Evolutionary conservation across 2,888 invertebrate genomes (phyloP).

Genomic region (Tillus elongatus): DNA sequence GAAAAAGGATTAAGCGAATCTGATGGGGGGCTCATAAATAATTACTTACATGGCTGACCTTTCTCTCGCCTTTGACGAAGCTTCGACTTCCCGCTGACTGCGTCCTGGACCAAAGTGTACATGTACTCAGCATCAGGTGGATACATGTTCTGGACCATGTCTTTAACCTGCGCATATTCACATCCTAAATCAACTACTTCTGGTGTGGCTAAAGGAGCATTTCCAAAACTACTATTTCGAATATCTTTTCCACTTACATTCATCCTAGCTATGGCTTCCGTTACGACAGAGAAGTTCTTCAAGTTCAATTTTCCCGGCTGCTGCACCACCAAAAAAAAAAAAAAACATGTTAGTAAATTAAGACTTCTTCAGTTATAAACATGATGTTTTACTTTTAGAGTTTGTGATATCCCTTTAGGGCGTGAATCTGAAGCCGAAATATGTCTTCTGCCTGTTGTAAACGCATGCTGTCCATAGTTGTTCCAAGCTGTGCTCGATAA

Average conservation of each 20-base stretch:
- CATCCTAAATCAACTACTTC: slow-evolving; percentile 67
- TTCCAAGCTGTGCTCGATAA: slow-evolving; percentile 49
- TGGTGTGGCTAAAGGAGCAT: slow-evolving; percentile 66
- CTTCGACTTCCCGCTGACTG: slow-evolving; percentile 52
- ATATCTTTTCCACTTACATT: slow-evolving; percentile 51
- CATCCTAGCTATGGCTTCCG: slow-evolving; percentile 70
- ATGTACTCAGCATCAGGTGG: slow-evolving; percentile 52
- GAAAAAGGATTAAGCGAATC: no score
- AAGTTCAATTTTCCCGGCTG: slow-evolving; percentile 86
- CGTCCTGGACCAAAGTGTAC: slow-evolving; percentile 60
- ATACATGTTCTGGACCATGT: slow-evolving; percentile 49
- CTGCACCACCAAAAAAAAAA: slow-evolving; percentile 36
- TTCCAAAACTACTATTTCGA: slow-evolving; percentile 47
- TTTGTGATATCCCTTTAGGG: slow-evolving; percentile 60
- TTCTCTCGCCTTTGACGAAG: slow-evolving; percentile 54
- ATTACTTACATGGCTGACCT: slow-evolving; percentile 51
- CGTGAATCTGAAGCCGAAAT: slow-evolving; percentile 52
- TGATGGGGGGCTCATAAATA: no score
- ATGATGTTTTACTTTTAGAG: slow-evolving; percentile 49
- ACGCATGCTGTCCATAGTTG: slow-evolving; percentile 59
- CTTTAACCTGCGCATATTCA: slow-evolving; percentile 64
- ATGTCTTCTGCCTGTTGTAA: slow-evolving; percentile 60
- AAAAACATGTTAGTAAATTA: slow-evolving; percentile 10
- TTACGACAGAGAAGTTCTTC: slow-evolving; percentile 81
- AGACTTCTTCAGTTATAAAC: background rate